These are phyloP conservation scores for Menura novaehollandiae DNA, from an alignment of 2,113 vertebrate genomes.

Conservation along the genomic window DNA sequence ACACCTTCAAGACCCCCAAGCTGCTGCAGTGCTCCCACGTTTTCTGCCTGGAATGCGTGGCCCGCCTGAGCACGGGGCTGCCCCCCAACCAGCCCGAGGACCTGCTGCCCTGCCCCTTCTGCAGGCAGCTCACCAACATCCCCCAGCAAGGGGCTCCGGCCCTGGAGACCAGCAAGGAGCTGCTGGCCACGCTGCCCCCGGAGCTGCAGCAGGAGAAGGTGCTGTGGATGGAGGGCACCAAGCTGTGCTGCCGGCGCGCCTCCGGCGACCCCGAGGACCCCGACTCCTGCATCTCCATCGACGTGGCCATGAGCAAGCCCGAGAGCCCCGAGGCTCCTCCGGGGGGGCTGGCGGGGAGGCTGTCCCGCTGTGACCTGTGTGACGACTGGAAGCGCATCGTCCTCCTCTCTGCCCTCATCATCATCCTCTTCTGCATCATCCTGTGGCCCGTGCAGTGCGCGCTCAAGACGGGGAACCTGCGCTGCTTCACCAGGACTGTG, in stretches of 20 bases:
- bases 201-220: conserved; percentile 81
- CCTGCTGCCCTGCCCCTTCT: conserved; percentile 87
- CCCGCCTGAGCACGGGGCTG: conserved; percentile 80
- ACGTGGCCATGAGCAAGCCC: conserved; percentile 82
- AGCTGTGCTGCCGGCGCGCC: conserved; percentile 80
- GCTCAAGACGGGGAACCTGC: conserved; percentile 83
- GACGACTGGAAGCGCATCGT: conserved; percentile 83
- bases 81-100: conserved; percentile 60
- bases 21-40: conserved; percentile 87
- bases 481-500: conserved; percentile 60
- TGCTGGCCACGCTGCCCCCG: conserved; percentile 81
- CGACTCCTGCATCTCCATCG: conserved; percentile 80
- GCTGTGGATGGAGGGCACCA: conserved; percentile 90
- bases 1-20: conserved; percentile 93
- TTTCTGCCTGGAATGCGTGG: conserved; percentile 94
- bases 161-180: conserved; percentile 80
- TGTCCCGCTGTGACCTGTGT: conserved; percentile 65
- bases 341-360: not conserved
- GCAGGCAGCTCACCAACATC: conserved; percentile 83
- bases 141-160: conserved; percentile 82
- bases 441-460: conserved; percentile 91
- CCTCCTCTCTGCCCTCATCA: conserved; percentile 75
- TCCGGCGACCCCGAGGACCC: not conserved
- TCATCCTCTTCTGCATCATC: conserved; percentile 81
- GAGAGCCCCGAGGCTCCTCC: not conserved